These are phyloP conservation scores for Amiota minor DNA, from an alignment of 2,888 invertebrate species.

Conservation along the genomic window DNA sequence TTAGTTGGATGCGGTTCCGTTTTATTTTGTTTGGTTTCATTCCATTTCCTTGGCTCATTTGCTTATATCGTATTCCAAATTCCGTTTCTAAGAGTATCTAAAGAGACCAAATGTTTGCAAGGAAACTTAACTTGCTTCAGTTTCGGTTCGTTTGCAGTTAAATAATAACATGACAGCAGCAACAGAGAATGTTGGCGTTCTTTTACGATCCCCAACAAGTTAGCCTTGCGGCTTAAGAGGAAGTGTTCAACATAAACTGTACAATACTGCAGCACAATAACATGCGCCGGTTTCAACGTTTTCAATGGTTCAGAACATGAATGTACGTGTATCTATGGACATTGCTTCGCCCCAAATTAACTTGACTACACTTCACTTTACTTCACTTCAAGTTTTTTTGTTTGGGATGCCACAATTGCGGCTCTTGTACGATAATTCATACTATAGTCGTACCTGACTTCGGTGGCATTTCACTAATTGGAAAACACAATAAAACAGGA, in stretches of 20 bases:
- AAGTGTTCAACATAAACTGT: constrained; percentile 26
- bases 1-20: no score
- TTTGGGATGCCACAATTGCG: constrained; percentile 12
- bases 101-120: constrained; percentile 37
- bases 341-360: no score
- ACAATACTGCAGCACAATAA: no score
- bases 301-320: neutral
- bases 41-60: neutral
- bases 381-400: neutral
- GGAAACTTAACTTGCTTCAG: constrained; percentile 67
- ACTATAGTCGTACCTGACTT: constrained; percentile 19
- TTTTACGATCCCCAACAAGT: constrained; percentile 27
- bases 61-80: constrained; percentile 10
- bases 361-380: neutral
- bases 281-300: constrained; percentile 2
- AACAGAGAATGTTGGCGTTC: neutral
- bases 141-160: constrained; percentile 42
- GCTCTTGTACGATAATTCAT: neutral
- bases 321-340: neutral
- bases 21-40: neutral
- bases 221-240: constrained; percentile 44
- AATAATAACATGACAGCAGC: constrained; percentile 23
- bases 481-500: constrained; percentile 59
- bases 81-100: constrained; percentile 29
- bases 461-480: constrained; percentile 55